These are phyloP conservation scores for Helarctos malayanus DNA, from an alignment of 2,797 vertebrate species.

Conservation along the genomic window DNA sequence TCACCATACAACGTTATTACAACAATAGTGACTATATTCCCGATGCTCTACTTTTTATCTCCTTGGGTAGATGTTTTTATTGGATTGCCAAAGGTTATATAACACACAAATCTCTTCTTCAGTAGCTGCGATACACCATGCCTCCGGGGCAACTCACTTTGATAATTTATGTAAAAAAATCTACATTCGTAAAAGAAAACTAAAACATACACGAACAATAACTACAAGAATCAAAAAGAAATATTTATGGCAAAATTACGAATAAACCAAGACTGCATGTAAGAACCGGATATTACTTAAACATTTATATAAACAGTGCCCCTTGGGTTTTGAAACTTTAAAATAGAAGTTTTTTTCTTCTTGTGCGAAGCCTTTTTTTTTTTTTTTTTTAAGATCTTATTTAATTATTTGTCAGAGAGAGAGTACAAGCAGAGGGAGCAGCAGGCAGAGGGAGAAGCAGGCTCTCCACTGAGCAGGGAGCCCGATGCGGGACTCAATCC, in stretches of 20 bases:
- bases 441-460: too few relatives aligned
- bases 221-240: background rate
- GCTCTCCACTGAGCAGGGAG: too few relatives aligned
- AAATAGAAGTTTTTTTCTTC: background rate
- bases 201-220: background rate
- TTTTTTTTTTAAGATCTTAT: too few relatives aligned
- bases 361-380: background rate
- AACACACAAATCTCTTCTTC: background rate
- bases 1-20: background rate
- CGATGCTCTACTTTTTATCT: background rate
- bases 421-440: too few relatives aligned
- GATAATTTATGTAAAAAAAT: background rate
- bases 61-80: background rate
- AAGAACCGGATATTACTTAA: background rate
- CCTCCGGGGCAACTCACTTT: background rate
- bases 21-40: background rate
- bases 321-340: background rate
- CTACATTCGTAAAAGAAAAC: constrained; percentile 17
- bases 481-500: too few relatives aligned
- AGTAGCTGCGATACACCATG: background rate
- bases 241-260: background rate
- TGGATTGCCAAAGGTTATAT: background rate
- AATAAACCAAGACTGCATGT: background rate
- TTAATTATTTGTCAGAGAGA: too few relatives aligned
- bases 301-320: background rate